Percentiles rank a stretch among this genome's conserved stretches.
phyloP scores from a whole-genome alignment of 2,888 invertebrate genomes.

The Pseudococcus jackbeardsleyi region DNA sequence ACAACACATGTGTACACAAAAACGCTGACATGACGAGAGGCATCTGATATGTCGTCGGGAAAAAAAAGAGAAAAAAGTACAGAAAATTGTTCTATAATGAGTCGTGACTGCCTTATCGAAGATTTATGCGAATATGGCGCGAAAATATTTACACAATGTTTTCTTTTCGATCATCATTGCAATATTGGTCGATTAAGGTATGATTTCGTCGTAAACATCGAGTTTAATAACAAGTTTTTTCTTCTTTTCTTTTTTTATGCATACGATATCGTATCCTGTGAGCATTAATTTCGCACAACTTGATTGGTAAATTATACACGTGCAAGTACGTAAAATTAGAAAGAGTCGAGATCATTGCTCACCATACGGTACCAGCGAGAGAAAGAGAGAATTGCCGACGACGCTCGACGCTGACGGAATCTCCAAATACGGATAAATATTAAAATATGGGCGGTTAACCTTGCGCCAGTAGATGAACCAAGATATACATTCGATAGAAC shows the following conservation, averaged over 20 bases:
- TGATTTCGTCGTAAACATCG: too few species aligned
- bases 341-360: too few species aligned
- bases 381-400: neutral
- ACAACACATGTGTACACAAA: neutral
- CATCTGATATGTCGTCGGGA: neutral
- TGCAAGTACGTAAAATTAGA: neutral
- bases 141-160: too few species aligned
- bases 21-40: neutral
- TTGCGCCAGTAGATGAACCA: neutral
- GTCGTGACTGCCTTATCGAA: too few species aligned
- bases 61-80: neutral
- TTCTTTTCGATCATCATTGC: too few species aligned
- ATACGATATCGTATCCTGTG: too few species aligned
- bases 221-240: neutral
- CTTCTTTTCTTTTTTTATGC: too few species aligned
- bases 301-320: slow-evolving; percentile 32
- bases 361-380: neutral
- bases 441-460: slow-evolving; percentile 52
- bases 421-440: slow-evolving; percentile 48
- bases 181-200: too few species aligned
- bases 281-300: neutral
- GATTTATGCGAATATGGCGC: too few species aligned
- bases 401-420: neutral
- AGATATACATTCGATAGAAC: neutral
- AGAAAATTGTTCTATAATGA: neutral